Evolutionary conservation across 2,888 invertebrate species (phyloP).

Genomic region (Sinodicranocentrus sp.): DNA sequence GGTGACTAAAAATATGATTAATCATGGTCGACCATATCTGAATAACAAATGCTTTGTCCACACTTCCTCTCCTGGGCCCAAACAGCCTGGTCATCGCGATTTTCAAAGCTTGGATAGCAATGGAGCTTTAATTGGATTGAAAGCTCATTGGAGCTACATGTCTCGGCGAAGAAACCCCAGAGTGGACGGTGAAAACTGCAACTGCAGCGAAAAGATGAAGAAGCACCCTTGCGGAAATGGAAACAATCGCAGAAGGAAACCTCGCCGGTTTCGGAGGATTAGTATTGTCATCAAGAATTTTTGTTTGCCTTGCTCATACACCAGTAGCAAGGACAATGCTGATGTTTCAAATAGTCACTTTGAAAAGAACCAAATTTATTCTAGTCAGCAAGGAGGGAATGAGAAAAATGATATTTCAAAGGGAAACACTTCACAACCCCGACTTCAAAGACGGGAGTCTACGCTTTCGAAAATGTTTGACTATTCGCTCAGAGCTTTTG

Average conservation of each 20-base stretch:
- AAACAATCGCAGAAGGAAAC: background rate
- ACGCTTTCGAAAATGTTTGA: slow-evolving; percentile 15
- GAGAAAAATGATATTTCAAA: background rate
- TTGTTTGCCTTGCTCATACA: slow-evolving; percentile 29
- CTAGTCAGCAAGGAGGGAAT: slow-evolving; percentile 25
- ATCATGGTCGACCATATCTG: slow-evolving; percentile 22
- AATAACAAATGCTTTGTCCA: background rate
- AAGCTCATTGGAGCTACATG: slow-evolving; percentile 26
- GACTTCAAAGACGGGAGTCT: background rate
- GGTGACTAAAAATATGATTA: slow-evolving; percentile 77
- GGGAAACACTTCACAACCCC: background rate
- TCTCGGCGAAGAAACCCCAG: slow-evolving; percentile 6
- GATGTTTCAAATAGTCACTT: background rate
- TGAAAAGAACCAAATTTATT: background rate
- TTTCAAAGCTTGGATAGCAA: background rate
- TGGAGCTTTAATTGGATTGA: background rate
- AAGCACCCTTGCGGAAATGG: background rate
- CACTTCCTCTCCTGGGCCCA: background rate
- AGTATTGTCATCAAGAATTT: slow-evolving; percentile 18
- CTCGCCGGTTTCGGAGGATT: background rate
- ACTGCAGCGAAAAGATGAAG: background rate
- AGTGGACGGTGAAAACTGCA: background rate
- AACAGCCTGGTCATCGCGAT: background rate
- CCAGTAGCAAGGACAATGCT: background rate
- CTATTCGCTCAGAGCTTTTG: slow-evolving; percentile 23